A percentile compares a stretch with the other conserved stretches of the same genome.
phyloP scores from a whole-genome alignment of 2,113 vertebrate species.

The Psittacus erithacus region DNA sequence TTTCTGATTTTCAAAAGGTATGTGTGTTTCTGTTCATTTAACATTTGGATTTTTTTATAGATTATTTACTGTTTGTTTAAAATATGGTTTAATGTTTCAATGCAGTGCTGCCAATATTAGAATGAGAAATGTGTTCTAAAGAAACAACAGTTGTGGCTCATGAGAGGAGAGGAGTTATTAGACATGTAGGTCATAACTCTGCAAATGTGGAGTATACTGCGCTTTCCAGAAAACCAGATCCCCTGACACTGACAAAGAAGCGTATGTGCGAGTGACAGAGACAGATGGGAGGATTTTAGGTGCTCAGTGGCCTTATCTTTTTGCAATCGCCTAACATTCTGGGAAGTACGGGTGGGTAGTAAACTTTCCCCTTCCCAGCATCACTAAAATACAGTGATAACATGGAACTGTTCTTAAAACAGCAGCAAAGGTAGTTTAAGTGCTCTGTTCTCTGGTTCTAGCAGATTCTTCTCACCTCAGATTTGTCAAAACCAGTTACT shows the following conservation, averaged over 20 bases:
- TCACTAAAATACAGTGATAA: background rate
- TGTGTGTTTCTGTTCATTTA: background rate
- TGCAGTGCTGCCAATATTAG: background rate
- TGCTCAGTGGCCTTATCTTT: background rate
- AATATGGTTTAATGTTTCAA: background rate
- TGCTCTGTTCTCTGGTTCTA: background rate
- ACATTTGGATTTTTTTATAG: background rate
- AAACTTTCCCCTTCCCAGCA: background rate
- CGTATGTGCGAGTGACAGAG: background rate
- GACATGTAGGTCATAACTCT: background rate
- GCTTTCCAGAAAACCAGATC: background rate
- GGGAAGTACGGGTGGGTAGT: background rate
- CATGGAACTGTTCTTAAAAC: background rate
- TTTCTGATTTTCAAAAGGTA: constrained; percentile 54
- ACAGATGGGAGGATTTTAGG: background rate
- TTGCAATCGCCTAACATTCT: background rate
- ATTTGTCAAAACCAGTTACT: background rate
- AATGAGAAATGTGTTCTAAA: background rate
- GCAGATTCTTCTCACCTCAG: background rate
- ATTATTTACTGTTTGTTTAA: background rate
- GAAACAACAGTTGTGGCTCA: background rate
- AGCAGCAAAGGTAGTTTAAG: background rate
- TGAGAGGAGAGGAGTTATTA: background rate
- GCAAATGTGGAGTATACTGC: background rate
- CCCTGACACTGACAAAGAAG: background rate